Evolutionary conservation across 2,113 vertebrate genomes (phyloP).

Genomic region (Psilopsiagon aurifrons): DNA sequence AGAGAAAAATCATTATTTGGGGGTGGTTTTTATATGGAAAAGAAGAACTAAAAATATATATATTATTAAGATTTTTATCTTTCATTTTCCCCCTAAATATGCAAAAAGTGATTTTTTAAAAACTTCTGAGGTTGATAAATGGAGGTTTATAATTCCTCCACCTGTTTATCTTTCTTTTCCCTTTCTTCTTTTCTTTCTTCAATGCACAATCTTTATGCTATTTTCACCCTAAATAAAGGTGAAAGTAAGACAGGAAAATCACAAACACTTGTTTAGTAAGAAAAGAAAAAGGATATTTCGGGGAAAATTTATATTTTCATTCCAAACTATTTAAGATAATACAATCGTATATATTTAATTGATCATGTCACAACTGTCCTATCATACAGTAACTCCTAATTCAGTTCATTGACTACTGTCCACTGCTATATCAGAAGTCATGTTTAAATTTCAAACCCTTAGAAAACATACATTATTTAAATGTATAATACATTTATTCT

Average conservation of each 20-base stretch:
- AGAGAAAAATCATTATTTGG: neutral
- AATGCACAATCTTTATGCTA: neutral
- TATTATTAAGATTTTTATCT: neutral
- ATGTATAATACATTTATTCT: neutral
- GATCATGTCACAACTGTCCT: neutral
- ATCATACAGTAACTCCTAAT: neutral
- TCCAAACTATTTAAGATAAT: neutral
- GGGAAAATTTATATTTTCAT: too few species aligned
- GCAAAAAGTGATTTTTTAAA: neutral
- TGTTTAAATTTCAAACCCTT: neutral
- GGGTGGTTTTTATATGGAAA: neutral
- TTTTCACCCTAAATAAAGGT: neutral
- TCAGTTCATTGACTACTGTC: neutral
- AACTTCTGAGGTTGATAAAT: neutral
- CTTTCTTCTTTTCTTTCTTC: neutral
- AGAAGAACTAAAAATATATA: neutral
- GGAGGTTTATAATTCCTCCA: accelerated
- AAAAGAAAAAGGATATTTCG: neutral
- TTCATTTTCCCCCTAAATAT: neutral
- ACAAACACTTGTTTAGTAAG: neutral
- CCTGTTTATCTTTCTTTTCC: accelerated
- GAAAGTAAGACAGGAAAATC: neutral
- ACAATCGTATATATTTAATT: neutral
- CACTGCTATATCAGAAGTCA: neutral
- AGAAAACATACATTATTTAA: constrained; percentile 35